Conservation (phyloP, 2,113 vertebrate genomes). For the Trichechus manatus region DNA sequence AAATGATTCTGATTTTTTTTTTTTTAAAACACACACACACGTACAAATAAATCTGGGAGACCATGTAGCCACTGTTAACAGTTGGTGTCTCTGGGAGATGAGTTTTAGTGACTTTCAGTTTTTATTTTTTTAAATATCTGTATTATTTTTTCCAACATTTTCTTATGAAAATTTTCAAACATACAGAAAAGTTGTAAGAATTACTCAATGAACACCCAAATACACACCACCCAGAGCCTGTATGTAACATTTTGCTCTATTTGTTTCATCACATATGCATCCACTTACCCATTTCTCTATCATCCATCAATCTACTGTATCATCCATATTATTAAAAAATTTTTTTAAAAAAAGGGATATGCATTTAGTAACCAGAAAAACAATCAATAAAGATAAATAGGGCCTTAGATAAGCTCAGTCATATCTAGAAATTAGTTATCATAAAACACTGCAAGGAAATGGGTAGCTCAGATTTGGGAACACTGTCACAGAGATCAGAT, state of each 20-base stretch:
- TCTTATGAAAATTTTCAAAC: conserved; percentile 23
- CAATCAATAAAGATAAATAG: background rate
- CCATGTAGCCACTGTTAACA: background rate
- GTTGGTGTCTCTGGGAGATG: background rate
- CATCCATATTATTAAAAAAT: background rate
- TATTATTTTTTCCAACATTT: background rate
- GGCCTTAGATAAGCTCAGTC: background rate
- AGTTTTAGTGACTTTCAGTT: conserved; percentile 36
- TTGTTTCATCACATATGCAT: background rate
- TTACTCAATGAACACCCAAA: background rate
- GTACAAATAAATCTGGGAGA: background rate
- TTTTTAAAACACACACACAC: background rate
- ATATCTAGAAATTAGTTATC: background rate
- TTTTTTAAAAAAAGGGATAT: background rate
- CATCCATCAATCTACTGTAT: background rate
- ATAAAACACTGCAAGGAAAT: background rate
- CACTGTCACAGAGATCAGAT: background rate
- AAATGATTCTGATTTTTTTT: background rate
- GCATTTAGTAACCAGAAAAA: background rate
- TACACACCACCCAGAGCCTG: background rate
- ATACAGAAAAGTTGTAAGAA: background rate
- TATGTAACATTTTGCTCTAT: background rate
- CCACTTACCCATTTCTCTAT: background rate
- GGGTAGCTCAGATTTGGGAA: background rate
- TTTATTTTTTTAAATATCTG: background rate